Evolutionary conservation across 2,113 vertebrate species (phyloP).

Genomic region (Gadus macrocephalus): DNA sequence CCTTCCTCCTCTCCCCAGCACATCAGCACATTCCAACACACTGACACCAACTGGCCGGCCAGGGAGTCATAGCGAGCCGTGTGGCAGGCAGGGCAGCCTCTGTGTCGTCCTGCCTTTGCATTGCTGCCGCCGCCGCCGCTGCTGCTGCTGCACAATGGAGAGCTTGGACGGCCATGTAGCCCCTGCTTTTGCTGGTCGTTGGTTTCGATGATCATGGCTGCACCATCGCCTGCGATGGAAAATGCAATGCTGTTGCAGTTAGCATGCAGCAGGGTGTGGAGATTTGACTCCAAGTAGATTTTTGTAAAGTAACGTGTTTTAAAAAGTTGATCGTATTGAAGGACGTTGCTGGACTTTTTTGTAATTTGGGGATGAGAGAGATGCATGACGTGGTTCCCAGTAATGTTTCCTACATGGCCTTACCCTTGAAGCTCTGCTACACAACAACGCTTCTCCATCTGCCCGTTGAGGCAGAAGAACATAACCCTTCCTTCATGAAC

Average conservation of each 20-base stretch:
- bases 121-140: too few species aligned
- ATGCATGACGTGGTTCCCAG: too few species aligned
- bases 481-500: neutral
- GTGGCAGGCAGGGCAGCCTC: slow-evolving; percentile 24
- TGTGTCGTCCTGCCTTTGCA: slow-evolving; percentile 23
- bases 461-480: slow-evolving; percentile 22
- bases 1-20: slow-evolving; percentile 37
- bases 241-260: too few species aligned
- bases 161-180: slow-evolving; percentile 38
- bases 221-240: slow-evolving; percentile 16
- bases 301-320: too few species aligned
- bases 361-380: too few species aligned
- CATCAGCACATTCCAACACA: slow-evolving; percentile 71
- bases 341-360: too few species aligned
- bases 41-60: slow-evolving; percentile 60
- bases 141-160: slow-evolving; percentile 41
- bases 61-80: slow-evolving; percentile 36
- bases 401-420: neutral
- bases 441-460: slow-evolving; percentile 3
- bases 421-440: neutral
- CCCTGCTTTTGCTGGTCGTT: slow-evolving; percentile 7
- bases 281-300: too few species aligned
- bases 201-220: slow-evolving; percentile 14
- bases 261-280: too few species aligned
- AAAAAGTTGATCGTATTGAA: too few species aligned